Conservation (phyloP, 2,113 vertebrate genomes). For the Propithecus coquereli region DNA sequence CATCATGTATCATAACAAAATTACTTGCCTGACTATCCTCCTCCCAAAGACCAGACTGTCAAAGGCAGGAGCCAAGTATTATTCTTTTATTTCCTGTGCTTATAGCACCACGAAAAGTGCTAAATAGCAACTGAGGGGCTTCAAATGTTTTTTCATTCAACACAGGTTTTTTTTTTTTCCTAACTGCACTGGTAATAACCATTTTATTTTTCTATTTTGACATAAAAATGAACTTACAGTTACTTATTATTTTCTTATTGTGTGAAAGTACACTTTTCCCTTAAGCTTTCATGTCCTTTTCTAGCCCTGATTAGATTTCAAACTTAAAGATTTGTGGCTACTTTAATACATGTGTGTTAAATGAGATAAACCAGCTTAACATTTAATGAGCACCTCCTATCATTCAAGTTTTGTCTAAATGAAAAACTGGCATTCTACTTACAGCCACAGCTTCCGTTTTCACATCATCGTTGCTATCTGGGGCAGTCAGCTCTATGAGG, state of each 20-base stretch:
- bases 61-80: background rate
- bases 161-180: background rate
- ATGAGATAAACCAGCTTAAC: background rate
- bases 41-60: background rate
- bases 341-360: background rate
- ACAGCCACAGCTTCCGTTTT: slow-evolving; percentile 93
- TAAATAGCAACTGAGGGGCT: background rate
- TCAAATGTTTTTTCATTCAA: background rate
- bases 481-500: slow-evolving; percentile 90
- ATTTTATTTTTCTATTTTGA: background rate
- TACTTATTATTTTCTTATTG: background rate
- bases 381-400: background rate
- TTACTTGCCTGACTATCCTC: background rate
- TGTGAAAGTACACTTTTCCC: background rate
- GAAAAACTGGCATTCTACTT: slow-evolving; percentile 69
- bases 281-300: background rate
- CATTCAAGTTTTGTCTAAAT: background rate
- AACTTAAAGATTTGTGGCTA: background rate
- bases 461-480: slow-evolving; percentile 92
- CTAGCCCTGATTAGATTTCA: background rate
- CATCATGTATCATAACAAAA: background rate
- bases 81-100: background rate
- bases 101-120: background rate
- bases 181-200: background rate
- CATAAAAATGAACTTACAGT: background rate